Evolutionary conservation across 53 echinoderm and acorn worm genomes (phyloP).

Genomic region (Zoroaster sp.): DNA sequence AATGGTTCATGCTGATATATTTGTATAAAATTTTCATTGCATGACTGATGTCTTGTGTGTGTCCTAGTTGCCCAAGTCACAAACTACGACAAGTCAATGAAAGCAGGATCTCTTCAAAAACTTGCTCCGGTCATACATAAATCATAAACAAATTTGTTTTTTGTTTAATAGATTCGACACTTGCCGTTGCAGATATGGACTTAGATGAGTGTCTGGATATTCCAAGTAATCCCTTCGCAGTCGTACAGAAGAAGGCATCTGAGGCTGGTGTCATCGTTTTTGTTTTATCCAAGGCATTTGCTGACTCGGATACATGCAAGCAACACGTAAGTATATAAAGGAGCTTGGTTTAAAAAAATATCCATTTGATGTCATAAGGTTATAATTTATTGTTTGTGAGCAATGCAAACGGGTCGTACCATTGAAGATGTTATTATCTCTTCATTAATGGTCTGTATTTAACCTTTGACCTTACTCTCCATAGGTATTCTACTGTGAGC

Average conservation of each 20-base stretch:
- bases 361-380: too few relatives aligned
- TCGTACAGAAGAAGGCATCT: slow-evolving; percentile 85
- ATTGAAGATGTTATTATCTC: too few relatives aligned
- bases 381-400: too few relatives aligned
- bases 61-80: too few relatives aligned
- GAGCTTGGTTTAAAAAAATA: background rate
- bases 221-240: slow-evolving; percentile 52
- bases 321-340: slow-evolving; percentile 71
- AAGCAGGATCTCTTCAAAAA: background rate
- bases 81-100: too few relatives aligned
- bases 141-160: background rate
- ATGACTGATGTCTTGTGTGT: too few relatives aligned
- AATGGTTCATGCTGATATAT: too few relatives aligned
- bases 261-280: slow-evolving; percentile 90
- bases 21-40: too few relatives aligned
- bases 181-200: slow-evolving; percentile 16
- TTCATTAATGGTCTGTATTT: too few relatives aligned
- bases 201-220: background rate
- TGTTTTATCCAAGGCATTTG: slow-evolving; percentile 90
- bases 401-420: too few relatives aligned
- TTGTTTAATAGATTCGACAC: slow-evolving; percentile 19
- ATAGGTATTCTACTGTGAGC: slow-evolving; percentile 98
- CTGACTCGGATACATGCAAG: slow-evolving; percentile 83
- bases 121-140: background rate
- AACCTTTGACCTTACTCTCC: background rate